phyloP scores from a whole-genome alignment of 2,113 vertebrate genomes.

The Onychorhynchus coronatus region DNA sequence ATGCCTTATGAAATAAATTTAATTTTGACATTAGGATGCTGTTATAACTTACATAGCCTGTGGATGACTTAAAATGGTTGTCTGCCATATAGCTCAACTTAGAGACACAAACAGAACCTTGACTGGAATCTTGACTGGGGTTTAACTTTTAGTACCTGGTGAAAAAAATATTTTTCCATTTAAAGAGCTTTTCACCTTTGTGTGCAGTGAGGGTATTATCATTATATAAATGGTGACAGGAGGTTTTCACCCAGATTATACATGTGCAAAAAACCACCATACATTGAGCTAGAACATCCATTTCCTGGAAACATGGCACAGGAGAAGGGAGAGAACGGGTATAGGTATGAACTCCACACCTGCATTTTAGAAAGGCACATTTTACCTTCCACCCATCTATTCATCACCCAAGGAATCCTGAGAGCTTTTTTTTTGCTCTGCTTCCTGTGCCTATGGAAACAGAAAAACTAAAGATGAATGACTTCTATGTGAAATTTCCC shows the following conservation, averaged over 20 bases:
- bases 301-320: not conserved
- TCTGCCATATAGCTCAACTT: not conserved
- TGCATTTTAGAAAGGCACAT: not conserved
- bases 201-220: not conserved
- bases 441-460: not conserved
- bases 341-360: not conserved
- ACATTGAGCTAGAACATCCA: not conserved
- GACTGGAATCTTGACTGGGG: not conserved
- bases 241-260: not conserved
- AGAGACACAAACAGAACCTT: not conserved
- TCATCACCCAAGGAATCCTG: not conserved
- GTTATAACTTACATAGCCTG: not conserved
- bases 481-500: not conserved
- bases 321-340: not conserved
- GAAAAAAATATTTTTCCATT: not conserved
- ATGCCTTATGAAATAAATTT: not conserved
- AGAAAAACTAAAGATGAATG: not conserved
- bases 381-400: not conserved
- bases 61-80: not conserved
- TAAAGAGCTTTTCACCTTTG: not conserved
- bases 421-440: not conserved
- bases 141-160: not conserved
- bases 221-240: not conserved
- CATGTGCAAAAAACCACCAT: fast-evolving
- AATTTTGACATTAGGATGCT: not conserved